Conservation (phyloP, 2,797 vertebrate species). For the Fratercula arctica region DNA sequence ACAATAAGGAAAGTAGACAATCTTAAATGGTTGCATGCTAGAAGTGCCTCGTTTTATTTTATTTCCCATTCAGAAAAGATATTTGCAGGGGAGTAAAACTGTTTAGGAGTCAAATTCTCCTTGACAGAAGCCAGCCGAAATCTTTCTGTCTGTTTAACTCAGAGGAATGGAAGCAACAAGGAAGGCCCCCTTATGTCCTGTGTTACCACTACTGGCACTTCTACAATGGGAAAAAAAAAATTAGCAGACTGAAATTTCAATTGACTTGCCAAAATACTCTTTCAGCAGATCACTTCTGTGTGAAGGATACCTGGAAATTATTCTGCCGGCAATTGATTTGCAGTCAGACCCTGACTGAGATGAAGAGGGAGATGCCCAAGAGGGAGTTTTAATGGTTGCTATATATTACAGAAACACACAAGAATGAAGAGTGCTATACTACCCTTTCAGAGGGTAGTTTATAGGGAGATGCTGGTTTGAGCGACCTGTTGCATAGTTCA, state of each 20-base stretch:
- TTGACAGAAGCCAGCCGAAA: background rate
- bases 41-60: constrained; percentile 6
- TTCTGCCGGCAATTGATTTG: background rate
- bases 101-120: background rate
- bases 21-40: background rate
- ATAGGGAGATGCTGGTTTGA: background rate
- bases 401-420: rapidly evolving
- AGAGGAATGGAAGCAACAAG: background rate
- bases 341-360: rapidly evolving
- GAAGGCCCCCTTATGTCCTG: background rate
- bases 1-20: background rate
- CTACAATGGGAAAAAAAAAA: background rate
- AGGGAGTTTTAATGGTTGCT: background rate
- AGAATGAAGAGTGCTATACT: rapidly evolving
- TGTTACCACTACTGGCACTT: background rate
- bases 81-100: background rate
- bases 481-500: background rate
- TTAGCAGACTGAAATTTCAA: constrained; percentile 21
- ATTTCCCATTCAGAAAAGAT: background rate
- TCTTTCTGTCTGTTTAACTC: background rate
- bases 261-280: constrained; percentile 9
- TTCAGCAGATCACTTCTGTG: background rate
- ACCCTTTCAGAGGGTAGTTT: background rate
- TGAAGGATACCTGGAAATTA: background rate
- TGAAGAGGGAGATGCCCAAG: background rate